Base-by-base conservation (phyloP, 1,140 invertebrate species). In the Apis cerana region DNA sequence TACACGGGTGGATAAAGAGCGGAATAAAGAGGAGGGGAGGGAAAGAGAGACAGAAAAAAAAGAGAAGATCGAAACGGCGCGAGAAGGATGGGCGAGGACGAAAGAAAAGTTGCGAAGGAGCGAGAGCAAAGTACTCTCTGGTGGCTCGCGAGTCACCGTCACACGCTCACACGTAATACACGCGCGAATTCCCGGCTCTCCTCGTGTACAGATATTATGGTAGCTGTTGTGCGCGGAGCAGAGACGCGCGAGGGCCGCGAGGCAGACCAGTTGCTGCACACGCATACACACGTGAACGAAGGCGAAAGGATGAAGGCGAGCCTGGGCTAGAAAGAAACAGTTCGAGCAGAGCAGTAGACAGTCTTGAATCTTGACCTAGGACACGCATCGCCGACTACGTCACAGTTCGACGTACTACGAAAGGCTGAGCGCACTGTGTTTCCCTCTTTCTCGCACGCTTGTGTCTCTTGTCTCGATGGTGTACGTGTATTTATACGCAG, bases 321-420 rank as follows among this genome's bases (percentile, higher is more conserved):
- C 80, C 84, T 43, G 80, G 85, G 85, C 86, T 87, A 87, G 85
- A 87, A 87, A 83, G 87, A 88, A 80, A 75, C 79, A 79, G 33
- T 70, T 43, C 74, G 86, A 68, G 70, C 71, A 58, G 54, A 50
- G 52, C 68, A 89, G 88, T 89, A 91, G 90, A 88, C 89, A 88
- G 85, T 90, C 89, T 89, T 91, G 91, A 93, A 89, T 93, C 93
- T 92, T 93, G 93, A 93, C 93, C 93, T 93, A 93, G 93, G 93
- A 91, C 90, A 93, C 93, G 92, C 93, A 92, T 86, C 85, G 90
- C 75, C 89, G 90, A 85, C 84, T 91, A 89, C 92, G 91, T 92
- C 92, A 92, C 91, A 90, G 90, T 89, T 90, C 89, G 91, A 90
- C 88, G 88, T 91, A 85, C 90, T 88, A 77, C 86, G 85, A 86